Percentiles rank a stretch among this genome's conserved stretches.
These are phyloP conservation scores for Lepas anatifera DNA, from an alignment of 2,888 invertebrate genomes.

Conservation along the genomic window DNA sequence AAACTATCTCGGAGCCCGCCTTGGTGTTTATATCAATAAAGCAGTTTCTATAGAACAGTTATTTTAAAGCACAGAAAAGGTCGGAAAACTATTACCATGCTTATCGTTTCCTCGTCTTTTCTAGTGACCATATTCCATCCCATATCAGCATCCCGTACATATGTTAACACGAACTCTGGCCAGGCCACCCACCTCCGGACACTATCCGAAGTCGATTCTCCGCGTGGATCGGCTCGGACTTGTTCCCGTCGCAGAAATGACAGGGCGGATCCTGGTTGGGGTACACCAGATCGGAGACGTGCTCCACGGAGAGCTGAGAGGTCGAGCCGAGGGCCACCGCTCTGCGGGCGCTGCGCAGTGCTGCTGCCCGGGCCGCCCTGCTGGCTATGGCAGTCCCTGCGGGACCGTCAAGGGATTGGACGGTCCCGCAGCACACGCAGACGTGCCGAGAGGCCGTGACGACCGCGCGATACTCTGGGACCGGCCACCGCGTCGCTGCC, in stretches of 20 bases:
- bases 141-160: too few species aligned
- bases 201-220: conserved; percentile 31
- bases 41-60: too few species aligned
- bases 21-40: too few species aligned
- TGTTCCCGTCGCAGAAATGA: conserved; percentile 33
- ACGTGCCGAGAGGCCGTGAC: background rate
- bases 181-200: conserved; percentile 29
- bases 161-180: too few species aligned
- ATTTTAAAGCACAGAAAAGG: too few species aligned
- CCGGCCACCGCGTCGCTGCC: background rate
- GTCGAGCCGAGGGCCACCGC: background rate
- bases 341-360: too few species aligned
- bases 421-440: background rate
- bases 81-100: too few species aligned
- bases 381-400: background rate
- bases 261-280: conserved; percentile 31
- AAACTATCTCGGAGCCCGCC: too few species aligned
- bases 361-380: too few species aligned
- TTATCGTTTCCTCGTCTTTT: too few species aligned
- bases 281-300: conserved; percentile 32
- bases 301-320: conserved; percentile 27
- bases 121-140: too few species aligned
- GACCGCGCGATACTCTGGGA: background rate
- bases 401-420: background rate
- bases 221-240: conserved; percentile 32